Evolutionary conservation across 2,888 invertebrate species (phyloP).

Genomic region (Hyppa rectilinea): DNA sequence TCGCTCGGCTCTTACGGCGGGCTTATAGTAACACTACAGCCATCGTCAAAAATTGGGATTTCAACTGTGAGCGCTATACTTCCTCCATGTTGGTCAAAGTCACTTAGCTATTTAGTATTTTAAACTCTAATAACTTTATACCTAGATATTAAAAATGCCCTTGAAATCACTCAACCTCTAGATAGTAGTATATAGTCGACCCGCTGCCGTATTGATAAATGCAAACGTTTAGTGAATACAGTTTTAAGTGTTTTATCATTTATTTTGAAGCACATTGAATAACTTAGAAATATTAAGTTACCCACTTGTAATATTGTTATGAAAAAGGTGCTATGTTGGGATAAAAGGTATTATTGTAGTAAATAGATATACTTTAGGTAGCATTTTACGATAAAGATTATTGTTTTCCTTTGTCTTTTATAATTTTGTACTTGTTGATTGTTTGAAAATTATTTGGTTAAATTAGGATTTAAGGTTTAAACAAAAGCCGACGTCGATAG

Average conservation of each 20-base stretch:
- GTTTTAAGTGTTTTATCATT: not conserved
- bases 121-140: no score
- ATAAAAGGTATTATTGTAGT: slow-evolving; percentile 43
- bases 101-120: no score
- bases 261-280: slow-evolving; percentile 5
- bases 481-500: slow-evolving; percentile 1
- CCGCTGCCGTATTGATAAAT: no score
- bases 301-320: slow-evolving; percentile 1
- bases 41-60: no score
- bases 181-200: no score
- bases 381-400: slow-evolving; percentile 7
- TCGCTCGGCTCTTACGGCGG: no score
- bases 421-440: not conserved
- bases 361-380: not conserved
- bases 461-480: not conserved
- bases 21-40: no score
- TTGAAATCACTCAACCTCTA: no score
- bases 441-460: slow-evolving; percentile 1
- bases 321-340: slow-evolving; percentile 9
- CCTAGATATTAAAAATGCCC: no score
- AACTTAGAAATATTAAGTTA: not conserved
- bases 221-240: no score
- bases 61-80: no score
- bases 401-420: not conserved
- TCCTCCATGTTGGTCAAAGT: no score